Evolutionary conservation across 2,888 invertebrate species (phyloP).

Genomic region (Therioaphis trifolii): DNA sequence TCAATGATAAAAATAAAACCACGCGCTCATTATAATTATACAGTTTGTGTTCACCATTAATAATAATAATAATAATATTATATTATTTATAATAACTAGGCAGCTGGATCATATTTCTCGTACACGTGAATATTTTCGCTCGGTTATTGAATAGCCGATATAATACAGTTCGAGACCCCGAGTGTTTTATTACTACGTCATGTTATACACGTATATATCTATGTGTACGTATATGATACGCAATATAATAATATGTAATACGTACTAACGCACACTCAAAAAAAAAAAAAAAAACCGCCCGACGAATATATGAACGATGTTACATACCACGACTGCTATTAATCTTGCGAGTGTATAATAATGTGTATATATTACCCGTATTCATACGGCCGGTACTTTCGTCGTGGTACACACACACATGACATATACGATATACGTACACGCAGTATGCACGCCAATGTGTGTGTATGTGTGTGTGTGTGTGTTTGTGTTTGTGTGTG

Average conservation of each 20-base stretch:
- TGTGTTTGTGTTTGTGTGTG: too few species aligned
- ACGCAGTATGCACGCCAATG: too few species aligned
- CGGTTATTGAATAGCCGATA: conserved; percentile 35
- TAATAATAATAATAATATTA: not conserved
- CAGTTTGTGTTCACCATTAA: conserved; percentile 8
- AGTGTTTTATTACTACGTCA: conserved; percentile 33
- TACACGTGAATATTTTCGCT: conserved; percentile 6
- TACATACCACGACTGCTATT: conserved; percentile 30
- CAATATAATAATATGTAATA: too few species aligned
- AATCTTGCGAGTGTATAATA: conserved; percentile 8
- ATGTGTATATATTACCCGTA: not conserved
- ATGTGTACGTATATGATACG: too few species aligned
- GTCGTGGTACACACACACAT: too few species aligned
- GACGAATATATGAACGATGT: conserved; percentile 38
- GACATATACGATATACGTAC: too few species aligned
- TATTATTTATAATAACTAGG: not conserved
- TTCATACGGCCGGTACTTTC: too few species aligned
- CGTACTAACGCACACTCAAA: too few species aligned
- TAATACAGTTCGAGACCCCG: conserved; percentile 23
- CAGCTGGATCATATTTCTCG: conserved; percentile 30
- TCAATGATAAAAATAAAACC: too few species aligned
- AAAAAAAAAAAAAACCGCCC: not conserved
- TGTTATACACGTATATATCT: not conserved
- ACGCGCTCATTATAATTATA: too few species aligned
- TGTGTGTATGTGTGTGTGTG: too few species aligned